Base-by-base conservation (phyloP, 1,140 invertebrate genomes). In the Achroia grisella region DNA sequence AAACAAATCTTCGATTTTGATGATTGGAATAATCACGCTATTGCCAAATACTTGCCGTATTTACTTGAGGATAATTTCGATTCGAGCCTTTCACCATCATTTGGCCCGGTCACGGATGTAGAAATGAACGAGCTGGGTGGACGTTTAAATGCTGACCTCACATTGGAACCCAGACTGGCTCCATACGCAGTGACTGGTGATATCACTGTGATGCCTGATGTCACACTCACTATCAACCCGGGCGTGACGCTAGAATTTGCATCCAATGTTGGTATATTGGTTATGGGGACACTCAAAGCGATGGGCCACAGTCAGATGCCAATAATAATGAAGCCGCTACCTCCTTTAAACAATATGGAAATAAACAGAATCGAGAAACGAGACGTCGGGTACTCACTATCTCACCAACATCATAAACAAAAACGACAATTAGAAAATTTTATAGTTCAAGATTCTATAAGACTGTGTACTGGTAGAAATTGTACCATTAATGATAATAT, bases 1-100 rank as follows among this genome's bases (percentile, higher is more conserved):
- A 88, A 91, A 36, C 90, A 92, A 70, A 98, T 99, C 58, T 99
- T 99, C 79, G 98, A 99, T 87, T 99, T 99, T 87, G 97, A 99
- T 79, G 98, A 99, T 71, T 99, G 98, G 98, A 99, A 99, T 73
- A 96, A 97, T 83, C 97, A 97, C 77, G 97, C 97, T 0, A 90
- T 97, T 29, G 97, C 97, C 0, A 89, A 92, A 11, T 99, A 94
- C 78, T 89, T 91, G 46, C 98, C 97, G 0, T 99, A 92, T 78
- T 88, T 98, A 30, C 88, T 91, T 30, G 91, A 91, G 69, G 90
- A 95, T 60, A 87, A 89, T 36, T 90, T 95, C 58, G 91, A 93
- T 51, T 89, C 91, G 0, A 93, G 92, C 47, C 86, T 94, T n/a
- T 95, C 94, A 0, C 87, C 90, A 0, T 88, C 90, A 0, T 92